Conservation (phyloP, 1,140 invertebrate species). For the Drosophila biarmipes region DNA sequence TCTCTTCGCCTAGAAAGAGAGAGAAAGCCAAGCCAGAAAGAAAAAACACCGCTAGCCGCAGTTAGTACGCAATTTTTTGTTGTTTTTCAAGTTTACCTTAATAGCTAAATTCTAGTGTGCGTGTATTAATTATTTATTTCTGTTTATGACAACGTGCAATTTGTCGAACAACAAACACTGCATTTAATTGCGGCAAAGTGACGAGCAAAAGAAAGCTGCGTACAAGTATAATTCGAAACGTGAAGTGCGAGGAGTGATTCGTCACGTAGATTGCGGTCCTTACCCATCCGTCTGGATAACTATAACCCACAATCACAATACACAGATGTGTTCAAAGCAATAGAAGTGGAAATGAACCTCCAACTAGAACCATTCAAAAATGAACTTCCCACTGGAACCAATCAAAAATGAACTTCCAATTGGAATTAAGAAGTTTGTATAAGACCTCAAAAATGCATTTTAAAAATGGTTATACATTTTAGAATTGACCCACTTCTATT, state of each 20-base stretch:
- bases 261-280: conserved; percentile 33
- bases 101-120: conserved; percentile 17
- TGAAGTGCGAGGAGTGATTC: conserved; percentile 18
- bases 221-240: conserved; percentile 21
- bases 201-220: conserved; percentile 23
- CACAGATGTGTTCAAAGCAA: background rate
- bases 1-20: conserved; percentile 39
- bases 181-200: conserved; percentile 26
- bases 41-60: conserved; percentile 54
- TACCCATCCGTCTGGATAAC: conserved; percentile 1
- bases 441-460: too few relatives aligned
- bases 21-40: conserved; percentile 32
- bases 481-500: background rate
- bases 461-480: too few relatives aligned
- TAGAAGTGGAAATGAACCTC: background rate
- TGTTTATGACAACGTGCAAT: conserved; percentile 63
- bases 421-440: too few relatives aligned
- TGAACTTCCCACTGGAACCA: too few relatives aligned
- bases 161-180: conserved; percentile 46
- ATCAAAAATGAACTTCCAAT: too few relatives aligned
- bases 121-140: conserved; percentile 43
- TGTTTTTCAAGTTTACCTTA: conserved; percentile 36
- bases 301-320: background rate
- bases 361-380: background rate
- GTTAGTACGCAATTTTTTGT: conserved; percentile 66